A percentile compares a stretch with the other conserved stretches of the same genome.
Evolutionary conservation across 2,797 vertebrate genomes (phyloP).

Genomic region (Phaenicophaeus curvirostris): DNA sequence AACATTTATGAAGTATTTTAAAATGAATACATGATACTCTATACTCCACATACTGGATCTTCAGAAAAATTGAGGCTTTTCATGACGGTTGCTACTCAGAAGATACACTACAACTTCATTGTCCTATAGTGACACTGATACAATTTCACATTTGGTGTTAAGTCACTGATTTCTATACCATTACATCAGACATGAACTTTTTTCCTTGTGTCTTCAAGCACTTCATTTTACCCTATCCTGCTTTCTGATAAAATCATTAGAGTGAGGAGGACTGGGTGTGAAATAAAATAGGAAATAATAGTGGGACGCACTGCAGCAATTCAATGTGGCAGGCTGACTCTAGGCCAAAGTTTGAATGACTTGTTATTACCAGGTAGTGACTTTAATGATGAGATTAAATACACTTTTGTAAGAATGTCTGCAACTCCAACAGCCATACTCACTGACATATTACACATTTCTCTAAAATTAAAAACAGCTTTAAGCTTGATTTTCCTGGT

Average conservation of each 20-base stretch:
- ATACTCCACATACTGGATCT: neutral
- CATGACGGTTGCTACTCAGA: too few species aligned
- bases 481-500: neutral
- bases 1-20: neutral
- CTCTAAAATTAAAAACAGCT: neutral
- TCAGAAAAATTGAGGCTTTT: neutral
- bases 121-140: neutral
- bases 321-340: neutral
- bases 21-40: neutral
- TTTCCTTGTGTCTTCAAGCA: neutral
- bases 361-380: neutral
- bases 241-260: slow-evolving; percentile 20
- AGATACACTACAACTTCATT: neutral
- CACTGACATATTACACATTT: neutral
- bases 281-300: slow-evolving; percentile 19
- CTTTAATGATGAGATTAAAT: neutral
- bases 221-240: neutral
- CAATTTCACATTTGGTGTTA: neutral
- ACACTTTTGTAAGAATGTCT: neutral
- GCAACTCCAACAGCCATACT: neutral
- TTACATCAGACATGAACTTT: neutral
- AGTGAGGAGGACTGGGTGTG: neutral
- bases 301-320: neutral
- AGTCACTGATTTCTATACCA: neutral
- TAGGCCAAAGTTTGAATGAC: slow-evolving; percentile 9